These are phyloP conservation scores for Poeciliopsis turneri DNA, from an alignment of 2,797 vertebrate genomes.

Conservation along the genomic window DNA sequence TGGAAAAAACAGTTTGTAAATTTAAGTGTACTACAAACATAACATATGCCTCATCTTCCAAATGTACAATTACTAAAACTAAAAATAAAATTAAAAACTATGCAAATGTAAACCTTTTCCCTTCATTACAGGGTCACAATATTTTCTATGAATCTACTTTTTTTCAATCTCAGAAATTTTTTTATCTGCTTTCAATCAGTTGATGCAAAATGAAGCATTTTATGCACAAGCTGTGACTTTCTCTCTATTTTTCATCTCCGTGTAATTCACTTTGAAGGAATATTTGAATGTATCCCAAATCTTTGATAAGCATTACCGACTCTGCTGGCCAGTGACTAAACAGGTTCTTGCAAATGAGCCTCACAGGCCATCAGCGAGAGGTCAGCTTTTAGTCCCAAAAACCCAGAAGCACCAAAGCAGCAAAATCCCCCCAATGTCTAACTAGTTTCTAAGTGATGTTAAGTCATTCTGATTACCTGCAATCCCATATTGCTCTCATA, in stretches of 20 bases:
- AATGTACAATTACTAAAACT: neutral
- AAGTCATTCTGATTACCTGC: slow-evolving; percentile 31
- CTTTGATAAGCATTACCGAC: slow-evolving; percentile 39
- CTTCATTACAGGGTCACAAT: neutral
- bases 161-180: neutral
- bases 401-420: slow-evolving; percentile 48
- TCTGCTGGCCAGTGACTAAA: slow-evolving; percentile 38
- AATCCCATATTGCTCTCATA: slow-evolving; percentile 7
- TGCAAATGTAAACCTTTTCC: neutral
- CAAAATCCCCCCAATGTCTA: slow-evolving; percentile 50
- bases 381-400: slow-evolving; percentile 54
- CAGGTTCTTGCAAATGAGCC: slow-evolving; percentile 52
- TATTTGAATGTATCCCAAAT: slow-evolving; percentile 34
- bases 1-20: neutral
- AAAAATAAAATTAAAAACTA: neutral
- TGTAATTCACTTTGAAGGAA: slow-evolving; percentile 21
- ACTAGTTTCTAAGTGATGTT: slow-evolving; percentile 25
- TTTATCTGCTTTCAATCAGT: slow-evolving; percentile 12
- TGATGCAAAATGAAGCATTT: slow-evolving; percentile 4
- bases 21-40: neutral
- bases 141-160: neutral
- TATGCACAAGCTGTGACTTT: slow-evolving; percentile 12
- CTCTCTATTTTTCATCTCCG: slow-evolving; percentile 13
- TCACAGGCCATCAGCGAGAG: slow-evolving; percentile 55
- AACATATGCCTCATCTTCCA: neutral